These are phyloP conservation scores for Ostrea denselamellosa DNA, from an alignment of 1,140 invertebrate species.

Conservation along the genomic window DNA sequence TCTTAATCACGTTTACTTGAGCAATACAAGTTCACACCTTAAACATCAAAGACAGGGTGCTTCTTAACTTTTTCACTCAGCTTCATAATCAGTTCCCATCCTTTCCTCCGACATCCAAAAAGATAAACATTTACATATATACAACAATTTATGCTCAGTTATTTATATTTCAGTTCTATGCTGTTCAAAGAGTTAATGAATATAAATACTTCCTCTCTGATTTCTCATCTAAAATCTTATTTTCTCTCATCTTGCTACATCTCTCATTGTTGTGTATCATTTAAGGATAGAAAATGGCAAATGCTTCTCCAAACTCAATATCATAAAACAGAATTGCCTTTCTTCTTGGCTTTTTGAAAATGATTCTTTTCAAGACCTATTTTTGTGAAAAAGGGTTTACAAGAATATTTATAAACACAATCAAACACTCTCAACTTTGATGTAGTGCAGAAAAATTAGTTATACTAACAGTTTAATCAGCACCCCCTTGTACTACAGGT, in stretches of 20 bases:
- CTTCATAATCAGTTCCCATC: not conserved
- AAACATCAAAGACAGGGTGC: not conserved
- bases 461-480: constrained; percentile 28
- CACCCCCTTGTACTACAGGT: constrained; percentile 5
- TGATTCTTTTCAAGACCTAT: constrained; percentile 14
- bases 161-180: constrained; percentile 24
- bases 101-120: not conserved
- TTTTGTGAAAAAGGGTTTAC: constrained; percentile 15
- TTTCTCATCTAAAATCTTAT: not conserved
- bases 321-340: not conserved
- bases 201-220: constrained; percentile 20
- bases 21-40: constrained; percentile 18
- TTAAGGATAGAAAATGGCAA: not conserved
- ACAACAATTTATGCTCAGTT: constrained; percentile 16
- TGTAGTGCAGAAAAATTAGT: constrained; percentile 36
- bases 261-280: not conserved
- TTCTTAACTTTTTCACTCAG: not conserved
- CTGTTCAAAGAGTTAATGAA: constrained; percentile 21
- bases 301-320: not conserved
- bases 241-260: not conserved
- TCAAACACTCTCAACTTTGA: constrained; percentile 14
- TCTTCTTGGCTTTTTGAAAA: not conserved
- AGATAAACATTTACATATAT: constrained; percentile 31
- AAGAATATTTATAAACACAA: constrained; percentile 30
- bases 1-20: constrained; percentile 5